Evolutionary conservation across 1,140 invertebrate genomes (phyloP).

Genomic region (Drosophila bipectinata): DNA sequence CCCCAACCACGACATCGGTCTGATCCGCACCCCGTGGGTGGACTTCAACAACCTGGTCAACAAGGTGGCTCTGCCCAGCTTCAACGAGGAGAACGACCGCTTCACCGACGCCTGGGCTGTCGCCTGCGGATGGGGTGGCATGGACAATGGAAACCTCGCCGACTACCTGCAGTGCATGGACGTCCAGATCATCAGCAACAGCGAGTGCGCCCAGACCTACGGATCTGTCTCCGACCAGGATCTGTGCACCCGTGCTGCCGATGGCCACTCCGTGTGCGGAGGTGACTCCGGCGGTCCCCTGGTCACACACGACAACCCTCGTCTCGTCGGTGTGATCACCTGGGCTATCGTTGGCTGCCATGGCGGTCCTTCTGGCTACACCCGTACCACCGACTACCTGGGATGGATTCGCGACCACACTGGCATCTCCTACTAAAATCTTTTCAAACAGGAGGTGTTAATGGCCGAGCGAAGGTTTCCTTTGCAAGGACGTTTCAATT

Average conservation of each 20-base stretch:
- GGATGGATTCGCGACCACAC: constrained; percentile 41
- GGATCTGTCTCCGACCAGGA: constrained; percentile 11
- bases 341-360: constrained; percentile 17
- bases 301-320: constrained; percentile 38
- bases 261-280: constrained; percentile 16
- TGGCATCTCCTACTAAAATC: constrained; percentile 41
- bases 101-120: constrained; percentile 37
- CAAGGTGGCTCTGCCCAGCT: constrained; percentile 31
- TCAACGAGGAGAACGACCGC: constrained; percentile 12
- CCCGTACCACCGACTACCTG: constrained; percentile 35
- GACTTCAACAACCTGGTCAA: constrained; percentile 38
- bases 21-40: constrained; percentile 56
- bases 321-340: constrained; percentile 29
- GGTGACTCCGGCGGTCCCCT: constrained; percentile 46
- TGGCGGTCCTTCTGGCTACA: constrained; percentile 23
- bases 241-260: constrained; percentile 25
- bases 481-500: not conserved
- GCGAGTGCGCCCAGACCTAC: constrained; percentile 10
- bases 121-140: constrained; percentile 61
- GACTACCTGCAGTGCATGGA: constrained; percentile 35
- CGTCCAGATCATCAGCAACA: constrained; percentile 34
- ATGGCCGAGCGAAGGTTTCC: not conserved
- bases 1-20: constrained; percentile 51
- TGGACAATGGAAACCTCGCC: constrained; percentile 20
- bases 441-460: not conserved